Percentiles rank a stretch among this genome's conserved stretches.
Evolutionary conservation across 1,140 invertebrate species (phyloP).

Genomic region (Dendrolimus punctatus): DNA sequence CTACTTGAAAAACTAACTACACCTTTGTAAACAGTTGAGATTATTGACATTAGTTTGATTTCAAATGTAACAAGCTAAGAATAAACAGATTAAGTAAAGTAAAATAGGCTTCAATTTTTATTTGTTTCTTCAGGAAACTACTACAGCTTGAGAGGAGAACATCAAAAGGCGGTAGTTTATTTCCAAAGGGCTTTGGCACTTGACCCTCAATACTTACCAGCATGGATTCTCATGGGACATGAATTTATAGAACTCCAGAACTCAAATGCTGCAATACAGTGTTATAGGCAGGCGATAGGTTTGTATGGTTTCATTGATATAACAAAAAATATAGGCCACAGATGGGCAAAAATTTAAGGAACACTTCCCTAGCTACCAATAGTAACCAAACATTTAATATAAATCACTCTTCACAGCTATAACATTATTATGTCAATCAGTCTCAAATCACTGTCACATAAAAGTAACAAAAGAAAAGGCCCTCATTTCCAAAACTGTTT

Average conservation of each 20-base stretch:
- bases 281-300: constrained; percentile 97
- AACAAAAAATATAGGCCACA: background rate
- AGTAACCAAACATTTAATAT: too few species aligned
- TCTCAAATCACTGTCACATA: too few species aligned
- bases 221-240: constrained; percentile 99
- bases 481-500: too few species aligned
- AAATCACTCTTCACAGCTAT: too few species aligned
- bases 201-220: constrained; percentile 94
- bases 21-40: too few species aligned
- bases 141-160: constrained; percentile 96
- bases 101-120: background rate
- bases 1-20: too few species aligned
- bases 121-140: constrained; percentile 87
- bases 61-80: too few species aligned
- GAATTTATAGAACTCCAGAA: constrained; percentile 99
- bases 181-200: constrained; percentile 96
- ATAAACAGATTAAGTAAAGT: too few species aligned
- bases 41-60: too few species aligned
- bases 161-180: constrained; percentile 97
- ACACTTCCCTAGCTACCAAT: too few species aligned
- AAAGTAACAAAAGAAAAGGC: too few species aligned
- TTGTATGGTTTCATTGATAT: constrained; percentile 14
- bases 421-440: too few species aligned
- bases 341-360: background rate
- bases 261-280: constrained; percentile 96